phyloP scores from a whole-genome alignment of 92 coral and sea anemone genomes.

The Montipora capitata region DNA sequence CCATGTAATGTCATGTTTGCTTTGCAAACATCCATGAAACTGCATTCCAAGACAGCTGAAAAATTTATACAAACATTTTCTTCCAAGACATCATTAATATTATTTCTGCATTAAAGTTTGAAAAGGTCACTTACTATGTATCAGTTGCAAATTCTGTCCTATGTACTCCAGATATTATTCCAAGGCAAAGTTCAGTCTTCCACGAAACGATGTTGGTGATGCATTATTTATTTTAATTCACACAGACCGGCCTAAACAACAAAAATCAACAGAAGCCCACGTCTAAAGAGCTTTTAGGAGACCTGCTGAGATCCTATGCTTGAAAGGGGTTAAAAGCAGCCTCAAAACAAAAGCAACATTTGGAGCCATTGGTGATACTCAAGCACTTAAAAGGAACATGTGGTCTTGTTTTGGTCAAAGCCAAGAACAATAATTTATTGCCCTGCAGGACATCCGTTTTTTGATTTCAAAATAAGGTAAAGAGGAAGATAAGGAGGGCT shows the following conservation, averaged over 20 bases:
- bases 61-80: not conserved
- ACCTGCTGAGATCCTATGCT: slow-evolving; percentile 39
- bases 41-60: not conserved
- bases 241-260: slow-evolving; percentile 31
- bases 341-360: slow-evolving; percentile 12
- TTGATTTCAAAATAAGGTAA: slow-evolving; percentile 4
- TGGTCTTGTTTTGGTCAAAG: slow-evolving; percentile 23
- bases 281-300: slow-evolving; percentile 12
- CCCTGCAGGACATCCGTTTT: slow-evolving; percentile 22
- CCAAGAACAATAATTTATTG: slow-evolving; percentile 13
- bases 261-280: slow-evolving; percentile 16
- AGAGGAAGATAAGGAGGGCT: not conserved
- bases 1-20: not conserved
- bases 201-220: slow-evolving; percentile 4
- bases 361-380: slow-evolving; percentile 5
- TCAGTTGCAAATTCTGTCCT: not conserved
- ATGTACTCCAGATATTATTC: not conserved
- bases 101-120: not conserved
- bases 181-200: slow-evolving; percentile 35
- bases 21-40: not conserved
- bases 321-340: slow-evolving; percentile 14
- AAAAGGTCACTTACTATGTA: not conserved
- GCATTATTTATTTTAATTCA: slow-evolving; percentile 27
- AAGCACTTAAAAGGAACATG: slow-evolving; percentile 12
- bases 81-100: not conserved